Evolutionary conservation across 2,888 invertebrate species (phyloP), one percentile per base, ranked within the genome.

Genomic region (Zaprionus lineosus): DNA sequence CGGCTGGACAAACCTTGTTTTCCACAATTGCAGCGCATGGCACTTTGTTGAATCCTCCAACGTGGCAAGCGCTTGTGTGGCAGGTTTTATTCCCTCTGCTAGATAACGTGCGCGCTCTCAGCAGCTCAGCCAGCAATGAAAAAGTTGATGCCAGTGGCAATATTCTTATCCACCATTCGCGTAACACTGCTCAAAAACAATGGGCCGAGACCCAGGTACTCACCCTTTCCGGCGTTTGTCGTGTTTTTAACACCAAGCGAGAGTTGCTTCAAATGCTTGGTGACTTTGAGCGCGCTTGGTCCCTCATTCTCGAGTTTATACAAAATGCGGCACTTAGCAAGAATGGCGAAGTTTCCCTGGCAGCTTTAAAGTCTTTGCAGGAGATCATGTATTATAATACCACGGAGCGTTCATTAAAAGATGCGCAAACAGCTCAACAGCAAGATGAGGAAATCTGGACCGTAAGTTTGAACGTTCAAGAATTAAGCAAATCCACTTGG

Each of bases 101-200:
- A 58, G 98, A 98, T 84, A 95, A 97, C 92, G 99, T 99, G 3
- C 92, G 95, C 57, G 92, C 91, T 50, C 88, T 93, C 4, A 93
- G 93, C 3, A 93, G 92, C 64, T 92, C 93, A 3, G 93, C 93
- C 1, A 93, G 93, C 74, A 93, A 91, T 75, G 93, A 93, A 82
- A 90, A 90, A 63, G 97, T 97, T 39, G 97, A 97, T 86, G 95
- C 96, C 0, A 97, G 96, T 34, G 97, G 95, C 56, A 98, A 97
- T 87, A 97, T 99, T 73, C 92, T 99, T 3, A 98, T 99, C 81
- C 99, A 99, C 90, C 99, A 99, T 90, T 97, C 98, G 0, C 92
- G 99, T 56, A 99, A 99, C 90, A 99, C 99, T 0, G 98, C 98
- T 39, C 98, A 98, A 90, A 99, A 99, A 85, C 99, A 99, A 87